Conservation (phyloP, 1,140 invertebrate species). For the Diorhabda elongata region DNA sequence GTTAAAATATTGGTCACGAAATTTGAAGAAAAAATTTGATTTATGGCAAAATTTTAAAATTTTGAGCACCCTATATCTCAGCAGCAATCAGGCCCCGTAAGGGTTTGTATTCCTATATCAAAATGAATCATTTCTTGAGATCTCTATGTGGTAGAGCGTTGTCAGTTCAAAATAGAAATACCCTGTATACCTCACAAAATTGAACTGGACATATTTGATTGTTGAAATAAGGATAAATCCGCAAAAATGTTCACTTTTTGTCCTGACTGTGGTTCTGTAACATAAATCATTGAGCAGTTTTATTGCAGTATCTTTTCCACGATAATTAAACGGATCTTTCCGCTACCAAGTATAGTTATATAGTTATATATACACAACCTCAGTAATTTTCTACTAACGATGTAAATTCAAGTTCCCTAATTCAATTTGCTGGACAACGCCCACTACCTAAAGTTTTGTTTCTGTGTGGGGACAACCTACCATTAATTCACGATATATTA, state of each 20-base stretch:
- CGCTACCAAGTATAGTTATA: neutral
- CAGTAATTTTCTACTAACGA: neutral
- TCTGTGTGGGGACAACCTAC: neutral
- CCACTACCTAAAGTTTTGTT: neutral
- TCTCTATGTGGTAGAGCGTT: no score
- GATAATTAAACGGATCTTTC: neutral
- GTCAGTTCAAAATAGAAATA: no score
- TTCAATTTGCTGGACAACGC: neutral
- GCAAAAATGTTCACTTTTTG: neutral
- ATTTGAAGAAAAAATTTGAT: no score
- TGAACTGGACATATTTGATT: neutral
- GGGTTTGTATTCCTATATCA: no score
- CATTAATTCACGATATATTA: slow-evolving; percentile 3
- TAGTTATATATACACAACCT: neutral
- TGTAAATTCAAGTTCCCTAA: neutral
- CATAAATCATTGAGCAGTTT: no score
- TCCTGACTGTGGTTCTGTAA: neutral
- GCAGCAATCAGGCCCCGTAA: no score
- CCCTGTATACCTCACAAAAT: neutral
- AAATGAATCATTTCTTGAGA: no score
- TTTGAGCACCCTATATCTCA: no score
- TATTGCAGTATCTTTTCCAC: no score
- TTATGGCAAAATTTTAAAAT: no score
- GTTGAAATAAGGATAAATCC: neutral
- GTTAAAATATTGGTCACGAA: no score